Base-by-base conservation (phyloP, 2,113 vertebrate species). In the Gymnarchus niloticus region DNA sequence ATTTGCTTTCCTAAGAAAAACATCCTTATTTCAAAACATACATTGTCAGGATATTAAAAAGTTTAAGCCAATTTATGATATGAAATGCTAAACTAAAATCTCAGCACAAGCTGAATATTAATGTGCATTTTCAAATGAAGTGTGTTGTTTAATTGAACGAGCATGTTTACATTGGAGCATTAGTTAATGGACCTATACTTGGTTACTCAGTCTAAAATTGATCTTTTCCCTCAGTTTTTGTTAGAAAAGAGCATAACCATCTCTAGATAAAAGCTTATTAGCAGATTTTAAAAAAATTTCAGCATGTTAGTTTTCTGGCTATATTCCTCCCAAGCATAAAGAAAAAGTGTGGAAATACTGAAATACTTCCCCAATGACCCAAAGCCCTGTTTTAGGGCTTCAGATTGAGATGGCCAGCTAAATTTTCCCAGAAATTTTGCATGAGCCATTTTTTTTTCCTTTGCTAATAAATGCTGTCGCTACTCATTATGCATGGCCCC, bases 401-500 rank as follows among this genome's bases (percentile, higher is more conserved):
- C 52, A 73, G 81, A 73, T 81, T 83, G 37, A 48, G 44, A 9
- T 19, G 59, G 0, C 0, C 86, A 90, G 91, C 88, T 56, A n/a
- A 73, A 89, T 88, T 88, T 89, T 87, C 78, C 54, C 85, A 87
- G 90, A 88, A 88, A 89, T 90, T 89, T 88, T 88, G 61, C 28
- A 83, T 87, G 86, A 92, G 90, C 86, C 84, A 6, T 81, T 86
- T 87, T 77, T n/a, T n/a, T n/a, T n/a, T n/a, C n/a, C n/a, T n/a
- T 85, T 86, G 85, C 87, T 91, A 90, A 92, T 92, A 86, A 88
- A 87, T 90, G 88, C 90, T 91, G 91, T 90, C 90, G 33, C 89
- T 56, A 90, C 90, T 84, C 1, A 49, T 91, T 86, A 88, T 76
- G 10, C 4, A 48, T 69, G 89, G 69, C 25, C 84, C 84, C 4